Evolutionary conservation across 2,888 invertebrate genomes (phyloP).

Genomic region (Maniola hyperantus): DNA sequence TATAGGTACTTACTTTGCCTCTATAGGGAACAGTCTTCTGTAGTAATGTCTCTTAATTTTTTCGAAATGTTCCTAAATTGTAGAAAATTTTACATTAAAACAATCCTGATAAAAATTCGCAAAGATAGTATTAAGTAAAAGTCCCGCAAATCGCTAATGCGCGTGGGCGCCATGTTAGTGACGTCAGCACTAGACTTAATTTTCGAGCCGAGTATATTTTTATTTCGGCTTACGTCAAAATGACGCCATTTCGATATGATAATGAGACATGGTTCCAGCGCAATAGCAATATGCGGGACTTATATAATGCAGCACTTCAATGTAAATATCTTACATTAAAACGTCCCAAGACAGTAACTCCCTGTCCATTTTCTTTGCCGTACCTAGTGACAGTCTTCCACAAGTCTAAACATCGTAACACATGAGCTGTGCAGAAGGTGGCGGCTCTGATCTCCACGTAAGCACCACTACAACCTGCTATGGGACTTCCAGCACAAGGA

Average conservation of each 20-base stretch:
- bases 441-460: slow-evolving; percentile 64
- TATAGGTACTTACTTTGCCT: slow-evolving; percentile 53
- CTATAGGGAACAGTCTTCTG: slow-evolving; percentile 46
- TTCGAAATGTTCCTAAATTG: slow-evolving; percentile 48
- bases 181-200: too few relatives aligned
- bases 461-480: slow-evolving; percentile 53
- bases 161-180: too few relatives aligned
- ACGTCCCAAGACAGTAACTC: slow-evolving; percentile 47
- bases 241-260: too few relatives aligned
- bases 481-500: slow-evolving; percentile 52
- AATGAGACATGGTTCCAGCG: too few relatives aligned
- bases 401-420: slow-evolving; percentile 52
- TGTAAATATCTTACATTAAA: slow-evolving; percentile 40
- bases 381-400: slow-evolving; percentile 59
- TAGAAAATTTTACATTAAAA: background rate
- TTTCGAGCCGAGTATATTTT: too few relatives aligned
- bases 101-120: background rate
- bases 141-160: too few relatives aligned
- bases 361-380: slow-evolving; percentile 50
- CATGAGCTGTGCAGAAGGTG: slow-evolving; percentile 70
- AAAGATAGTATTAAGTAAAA: too few relatives aligned
- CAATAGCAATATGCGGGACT: too few relatives aligned
- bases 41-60: slow-evolving; percentile 53
- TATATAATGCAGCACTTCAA: background rate
- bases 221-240: too few relatives aligned